Evolutionary conservation across 2,113 vertebrate species (phyloP).

Genomic region (Syngnathus floridae): DNA sequence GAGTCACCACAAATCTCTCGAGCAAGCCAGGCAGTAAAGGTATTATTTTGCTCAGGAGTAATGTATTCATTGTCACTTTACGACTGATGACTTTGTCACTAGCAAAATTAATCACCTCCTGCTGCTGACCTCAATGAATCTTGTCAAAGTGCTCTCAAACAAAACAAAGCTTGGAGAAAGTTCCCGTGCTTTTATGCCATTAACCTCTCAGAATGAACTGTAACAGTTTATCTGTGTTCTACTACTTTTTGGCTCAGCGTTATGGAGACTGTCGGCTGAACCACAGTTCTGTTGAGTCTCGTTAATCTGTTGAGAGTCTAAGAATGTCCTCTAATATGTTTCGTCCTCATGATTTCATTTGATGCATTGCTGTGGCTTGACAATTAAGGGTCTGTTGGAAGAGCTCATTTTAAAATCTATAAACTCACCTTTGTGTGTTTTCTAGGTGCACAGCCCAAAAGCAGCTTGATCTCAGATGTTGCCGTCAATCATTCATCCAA

Average conservation of each 20-base stretch:
- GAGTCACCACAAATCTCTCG: not conserved
- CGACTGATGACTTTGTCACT: not conserved
- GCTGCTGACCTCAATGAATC: not conserved
- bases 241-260: not conserved
- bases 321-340: not conserved
- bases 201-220: not conserved
- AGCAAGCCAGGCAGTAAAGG: not conserved
- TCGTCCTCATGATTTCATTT: not conserved
- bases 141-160: not conserved
- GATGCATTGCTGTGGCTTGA: not conserved
- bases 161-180: not conserved
- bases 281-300: not conserved
- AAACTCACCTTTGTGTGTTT: constrained; percentile 16
- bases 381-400: not conserved
- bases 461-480: constrained; percentile 24
- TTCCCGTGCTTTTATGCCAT: not conserved
- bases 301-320: not conserved
- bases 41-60: not conserved
- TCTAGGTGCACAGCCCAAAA: constrained; percentile 51
- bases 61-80: not conserved
- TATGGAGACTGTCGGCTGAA: not conserved
- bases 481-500: constrained; percentile 5
- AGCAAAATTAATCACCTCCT: not conserved
- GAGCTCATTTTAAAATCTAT: not conserved
- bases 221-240: not conserved